Percentiles rank a stretch among this genome's conserved stretches.
Evolutionary conservation across 2,113 vertebrate genomes (phyloP).

Genomic region (Tympanuchus pallidicinctus): DNA sequence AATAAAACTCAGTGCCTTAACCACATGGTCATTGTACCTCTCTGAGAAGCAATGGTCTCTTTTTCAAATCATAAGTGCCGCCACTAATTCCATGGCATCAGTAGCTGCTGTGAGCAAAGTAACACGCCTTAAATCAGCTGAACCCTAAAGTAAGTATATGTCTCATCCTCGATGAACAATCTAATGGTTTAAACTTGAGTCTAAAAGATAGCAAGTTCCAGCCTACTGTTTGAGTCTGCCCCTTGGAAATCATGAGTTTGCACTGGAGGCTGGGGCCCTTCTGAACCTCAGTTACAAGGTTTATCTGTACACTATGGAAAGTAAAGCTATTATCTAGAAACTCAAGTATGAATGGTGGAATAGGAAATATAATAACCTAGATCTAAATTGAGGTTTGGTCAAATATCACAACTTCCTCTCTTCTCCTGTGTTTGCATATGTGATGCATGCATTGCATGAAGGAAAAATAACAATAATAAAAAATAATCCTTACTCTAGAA

Average conservation of each 20-base stretch:
- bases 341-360: background rate
- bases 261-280: background rate
- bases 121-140: background rate
- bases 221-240: background rate
- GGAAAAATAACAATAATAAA: background rate
- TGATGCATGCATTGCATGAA: background rate
- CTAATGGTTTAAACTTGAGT: background rate
- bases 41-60: background rate
- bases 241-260: background rate
- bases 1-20: background rate
- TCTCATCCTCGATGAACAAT: background rate
- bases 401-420: background rate
- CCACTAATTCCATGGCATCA: background rate
- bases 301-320: background rate
- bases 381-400: background rate
- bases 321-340: background rate
- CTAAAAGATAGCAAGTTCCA: background rate
- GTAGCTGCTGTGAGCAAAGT: accelerated
- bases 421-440: background rate
- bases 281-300: background rate
- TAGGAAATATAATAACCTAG: background rate
- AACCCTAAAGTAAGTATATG: background rate
- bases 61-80: background rate
- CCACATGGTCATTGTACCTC: accelerated
- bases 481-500: background rate